A percentile compares a stretch with the other conserved stretches of the same genome.
Conservation (phyloP, 1,140 invertebrate species). For the Drosophila nannoptera region DNA sequence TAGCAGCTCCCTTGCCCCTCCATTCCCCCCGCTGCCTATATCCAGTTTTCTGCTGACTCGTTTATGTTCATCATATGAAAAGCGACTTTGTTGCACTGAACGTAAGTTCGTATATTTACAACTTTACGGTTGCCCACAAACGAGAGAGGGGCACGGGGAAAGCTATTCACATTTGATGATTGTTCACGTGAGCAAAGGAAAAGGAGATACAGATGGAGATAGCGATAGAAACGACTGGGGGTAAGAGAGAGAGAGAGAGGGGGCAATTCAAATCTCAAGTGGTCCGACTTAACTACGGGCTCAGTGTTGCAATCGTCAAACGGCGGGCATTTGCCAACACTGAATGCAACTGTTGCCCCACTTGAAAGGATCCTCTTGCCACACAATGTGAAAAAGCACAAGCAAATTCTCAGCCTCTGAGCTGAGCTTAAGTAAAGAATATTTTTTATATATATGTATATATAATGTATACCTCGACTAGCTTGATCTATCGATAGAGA, state of each 20-base stretch:
- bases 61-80: slow-evolving; percentile 67
- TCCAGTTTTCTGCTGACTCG: slow-evolving; percentile 45
- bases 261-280: too few species aligned
- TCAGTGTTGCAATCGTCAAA: background rate
- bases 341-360: background rate
- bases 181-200: background rate
- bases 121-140: slow-evolving; percentile 62
- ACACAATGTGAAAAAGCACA: background rate
- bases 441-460: too few species aligned
- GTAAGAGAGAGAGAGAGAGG: background rate
- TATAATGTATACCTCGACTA: too few species aligned
- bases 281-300: too few species aligned
- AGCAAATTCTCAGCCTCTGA: too few species aligned
- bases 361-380: background rate
- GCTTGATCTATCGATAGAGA: too few species aligned
- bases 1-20: slow-evolving; percentile 14
- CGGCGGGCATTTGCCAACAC: background rate
- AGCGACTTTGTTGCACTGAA: slow-evolving; percentile 74
- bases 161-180: background rate
- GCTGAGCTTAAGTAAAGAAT: too few species aligned
- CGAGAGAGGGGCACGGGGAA: background rate
- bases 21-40: background rate
- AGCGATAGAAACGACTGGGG: background rate
- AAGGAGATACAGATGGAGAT: background rate
- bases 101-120: slow-evolving; percentile 67